phyloP scores from a whole-genome alignment of 2,888 invertebrate genomes.

The Pyrgus malvae region DNA sequence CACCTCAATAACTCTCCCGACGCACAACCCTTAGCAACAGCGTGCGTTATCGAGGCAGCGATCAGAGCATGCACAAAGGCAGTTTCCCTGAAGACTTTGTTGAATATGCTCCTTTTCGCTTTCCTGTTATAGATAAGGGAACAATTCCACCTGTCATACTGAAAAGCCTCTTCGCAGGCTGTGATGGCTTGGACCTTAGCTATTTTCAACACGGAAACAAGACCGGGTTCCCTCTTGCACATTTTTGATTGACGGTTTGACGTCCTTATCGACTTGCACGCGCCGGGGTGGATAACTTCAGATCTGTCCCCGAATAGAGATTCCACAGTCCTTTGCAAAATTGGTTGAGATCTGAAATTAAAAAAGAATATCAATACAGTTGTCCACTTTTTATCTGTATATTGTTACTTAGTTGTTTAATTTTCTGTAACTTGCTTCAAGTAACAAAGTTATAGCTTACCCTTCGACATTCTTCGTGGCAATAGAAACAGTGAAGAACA shows the following conservation, averaged over 20 bases:
- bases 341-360: constrained; percentile 63
- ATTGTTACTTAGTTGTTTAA: not conserved
- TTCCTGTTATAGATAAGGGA: constrained; percentile 82
- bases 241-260: constrained; percentile 83
- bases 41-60: constrained; percentile 87
- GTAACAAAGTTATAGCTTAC: constrained; percentile 46
- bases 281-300: constrained; percentile 61
- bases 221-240: constrained; percentile 82
- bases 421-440: not conserved
- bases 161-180: constrained; percentile 84
- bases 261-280: constrained; percentile 82
- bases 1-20: constrained; percentile 84
- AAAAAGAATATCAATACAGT: not conserved
- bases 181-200: constrained; percentile 82
- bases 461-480: constrained; percentile 62
- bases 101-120: constrained; percentile 73
- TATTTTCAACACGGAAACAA: constrained; percentile 74
- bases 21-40: constrained; percentile 87
- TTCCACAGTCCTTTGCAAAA: constrained; percentile 66
- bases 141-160: constrained; percentile 88
- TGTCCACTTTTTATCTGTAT: not conserved
- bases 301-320: constrained; percentile 62
- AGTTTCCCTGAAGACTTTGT: constrained; percentile 85
- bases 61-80: constrained; percentile 87
- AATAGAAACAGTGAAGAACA: constrained; percentile 53